Evolutionary conservation across 2,888 invertebrate genomes (phyloP).

Genomic region (Teleogryllus oceanicus): DNA sequence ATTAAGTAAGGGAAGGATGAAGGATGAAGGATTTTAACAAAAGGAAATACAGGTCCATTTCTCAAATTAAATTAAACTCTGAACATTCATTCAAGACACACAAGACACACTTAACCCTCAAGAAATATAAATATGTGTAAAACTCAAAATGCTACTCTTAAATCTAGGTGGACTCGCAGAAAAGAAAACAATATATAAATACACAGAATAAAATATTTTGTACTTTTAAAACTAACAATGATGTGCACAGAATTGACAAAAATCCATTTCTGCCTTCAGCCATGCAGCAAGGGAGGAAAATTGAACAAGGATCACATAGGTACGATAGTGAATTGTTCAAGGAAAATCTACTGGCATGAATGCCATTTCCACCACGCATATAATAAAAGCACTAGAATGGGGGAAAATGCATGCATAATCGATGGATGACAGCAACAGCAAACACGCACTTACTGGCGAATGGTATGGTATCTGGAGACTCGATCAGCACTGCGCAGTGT

Average conservation of each 20-base stretch:
- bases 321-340: neutral
- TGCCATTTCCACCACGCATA: conserved; percentile 8
- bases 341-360: neutral
- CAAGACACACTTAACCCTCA: too few species aligned
- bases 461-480: conserved; percentile 33
- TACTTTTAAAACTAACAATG: neutral
- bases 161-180: too few species aligned
- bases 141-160: neutral
- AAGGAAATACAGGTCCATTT: too few species aligned
- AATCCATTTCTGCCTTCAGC: neutral
- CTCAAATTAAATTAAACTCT: too few species aligned
- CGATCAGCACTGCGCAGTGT: conserved; percentile 35
- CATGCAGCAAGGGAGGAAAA: conserved; percentile 23
- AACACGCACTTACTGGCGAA: conserved; percentile 36
- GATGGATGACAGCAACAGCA: conserved; percentile 19
- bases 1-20: too few species aligned
- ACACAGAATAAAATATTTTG: too few species aligned
- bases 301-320: conserved; percentile 19
- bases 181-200: too few species aligned
- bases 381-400: conserved; percentile 12
- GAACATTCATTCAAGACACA: too few species aligned
- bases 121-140: neutral
- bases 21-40: too few species aligned
- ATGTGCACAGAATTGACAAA: neutral
- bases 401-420: conserved; percentile 21